Percentiles rank a stretch among this genome's conserved stretches.
Evolutionary conservation across 2,113 vertebrate species (phyloP).

Genomic region (Cardinalis cardinalis): DNA sequence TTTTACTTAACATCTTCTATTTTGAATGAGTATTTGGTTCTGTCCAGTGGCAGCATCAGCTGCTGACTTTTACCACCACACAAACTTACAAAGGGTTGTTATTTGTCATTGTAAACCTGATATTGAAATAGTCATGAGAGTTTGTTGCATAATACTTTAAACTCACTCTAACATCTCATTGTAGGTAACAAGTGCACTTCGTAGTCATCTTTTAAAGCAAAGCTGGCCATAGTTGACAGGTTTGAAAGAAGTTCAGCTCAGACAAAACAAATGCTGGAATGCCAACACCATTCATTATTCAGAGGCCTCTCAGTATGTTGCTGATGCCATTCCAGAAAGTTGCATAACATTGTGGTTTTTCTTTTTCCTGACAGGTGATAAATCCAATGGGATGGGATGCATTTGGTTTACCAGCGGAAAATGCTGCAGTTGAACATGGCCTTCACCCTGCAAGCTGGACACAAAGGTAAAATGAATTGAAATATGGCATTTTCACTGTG

Average conservation of each 20-base stretch:
- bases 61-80: not conserved
- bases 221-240: not conserved
- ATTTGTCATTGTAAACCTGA: not conserved
- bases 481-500: not conserved
- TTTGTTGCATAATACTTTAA: not conserved
- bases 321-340: not conserved
- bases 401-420: constrained; percentile 95
- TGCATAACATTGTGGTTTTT: not conserved
- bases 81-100: not conserved
- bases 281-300: not conserved
- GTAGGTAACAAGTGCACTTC: not conserved
- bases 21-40: not conserved
- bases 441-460: constrained; percentile 93
- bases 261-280: not conserved
- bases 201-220: not conserved
- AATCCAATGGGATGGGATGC: constrained; percentile 99
- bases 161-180: not conserved
- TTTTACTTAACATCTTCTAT: not conserved
- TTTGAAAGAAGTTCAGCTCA: not conserved
- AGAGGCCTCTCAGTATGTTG: not conserved
- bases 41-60: not conserved
- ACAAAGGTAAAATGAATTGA: constrained; percentile 72
- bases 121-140: not conserved
- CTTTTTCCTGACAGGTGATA: constrained; percentile 79
- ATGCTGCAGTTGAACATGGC: constrained; percentile 89